Percentiles rank a stretch among this genome's conserved stretches.
phyloP scores from a whole-genome alignment of 2,113 vertebrate genomes.

The Cebidichthys violaceus region DNA sequence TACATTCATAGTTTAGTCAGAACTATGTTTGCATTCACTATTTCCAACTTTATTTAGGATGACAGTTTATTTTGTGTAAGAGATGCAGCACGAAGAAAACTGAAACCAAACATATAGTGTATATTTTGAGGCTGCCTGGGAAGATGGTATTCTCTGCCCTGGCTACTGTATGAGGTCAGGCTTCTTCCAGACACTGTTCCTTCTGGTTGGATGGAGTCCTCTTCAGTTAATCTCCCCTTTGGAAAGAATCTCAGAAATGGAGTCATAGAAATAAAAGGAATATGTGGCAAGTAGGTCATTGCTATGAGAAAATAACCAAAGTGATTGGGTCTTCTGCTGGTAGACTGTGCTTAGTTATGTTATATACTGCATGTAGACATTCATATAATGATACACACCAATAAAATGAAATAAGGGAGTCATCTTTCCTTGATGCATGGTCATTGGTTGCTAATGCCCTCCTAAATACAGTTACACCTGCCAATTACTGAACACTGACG shows the following conservation, averaged over 20 bases:
- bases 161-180: constrained; percentile 55
- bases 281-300: constrained; percentile 69
- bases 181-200: constrained; percentile 62
- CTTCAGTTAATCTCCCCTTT: constrained; percentile 60
- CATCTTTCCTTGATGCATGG: background rate
- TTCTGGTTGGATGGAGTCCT: constrained; percentile 67
- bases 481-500: background rate
- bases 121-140: constrained; percentile 7
- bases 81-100: constrained; percentile 4
- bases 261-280: constrained; percentile 53
- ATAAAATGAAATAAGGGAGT: background rate
- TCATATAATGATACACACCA: background rate
- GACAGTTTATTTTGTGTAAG: background rate
- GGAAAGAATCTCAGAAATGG: constrained; percentile 58
- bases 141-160: constrained; percentile 44
- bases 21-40: background rate
- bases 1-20: constrained; percentile 12
- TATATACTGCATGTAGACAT: background rate
- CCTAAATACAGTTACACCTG: background rate
- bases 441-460: background rate
- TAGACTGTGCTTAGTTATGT: constrained; percentile 4
- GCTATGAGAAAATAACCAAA: constrained; percentile 48
- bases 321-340: constrained; percentile 6
- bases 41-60: constrained; percentile 6
- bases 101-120: background rate